These are phyloP conservation scores for Bos indicus DNA, from an alignment of 2,113 vertebrate species.

Conservation along the genomic window DNA sequence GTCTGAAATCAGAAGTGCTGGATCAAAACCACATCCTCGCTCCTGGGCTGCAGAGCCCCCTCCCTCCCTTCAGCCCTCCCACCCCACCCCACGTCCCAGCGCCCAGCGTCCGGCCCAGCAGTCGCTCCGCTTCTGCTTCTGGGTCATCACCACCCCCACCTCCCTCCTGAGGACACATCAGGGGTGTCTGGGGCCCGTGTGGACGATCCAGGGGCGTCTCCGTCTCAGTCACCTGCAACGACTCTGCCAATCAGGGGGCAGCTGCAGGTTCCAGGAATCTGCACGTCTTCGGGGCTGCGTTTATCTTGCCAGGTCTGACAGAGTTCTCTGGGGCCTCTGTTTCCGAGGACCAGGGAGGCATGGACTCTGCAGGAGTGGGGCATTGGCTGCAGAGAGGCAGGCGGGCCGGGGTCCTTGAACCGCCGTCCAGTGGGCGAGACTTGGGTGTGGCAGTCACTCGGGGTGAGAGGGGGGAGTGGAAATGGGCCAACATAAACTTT, in stretches of 20 bases:
- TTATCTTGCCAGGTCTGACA: accelerated
- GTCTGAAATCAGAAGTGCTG: not conserved
- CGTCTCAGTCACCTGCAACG: accelerated
- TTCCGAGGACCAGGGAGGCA: not conserved
- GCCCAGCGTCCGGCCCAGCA: accelerated
- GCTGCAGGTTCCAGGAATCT: no score
- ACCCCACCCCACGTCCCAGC: no score
- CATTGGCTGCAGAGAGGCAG: not conserved
- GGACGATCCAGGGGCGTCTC: accelerated
- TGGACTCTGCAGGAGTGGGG: accelerated
- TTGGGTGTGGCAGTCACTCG: not conserved
- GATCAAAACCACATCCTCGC: accelerated
- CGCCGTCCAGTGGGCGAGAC: accelerated
- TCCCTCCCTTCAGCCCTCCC: not conserved
- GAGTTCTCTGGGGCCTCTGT: accelerated
- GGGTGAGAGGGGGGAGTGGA: accelerated
- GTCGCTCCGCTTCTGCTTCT: not conserved
- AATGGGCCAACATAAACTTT: no score
- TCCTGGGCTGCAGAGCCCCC: accelerated
- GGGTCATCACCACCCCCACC: no score
- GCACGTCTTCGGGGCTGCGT: accelerated
- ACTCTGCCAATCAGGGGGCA: no score
- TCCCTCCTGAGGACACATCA: not conserved
- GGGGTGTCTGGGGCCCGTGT: accelerated
- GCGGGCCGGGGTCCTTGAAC: accelerated